phyloP scores from a whole-genome alignment of 2,113 vertebrate genomes.

The Nicator chloris region DNA sequence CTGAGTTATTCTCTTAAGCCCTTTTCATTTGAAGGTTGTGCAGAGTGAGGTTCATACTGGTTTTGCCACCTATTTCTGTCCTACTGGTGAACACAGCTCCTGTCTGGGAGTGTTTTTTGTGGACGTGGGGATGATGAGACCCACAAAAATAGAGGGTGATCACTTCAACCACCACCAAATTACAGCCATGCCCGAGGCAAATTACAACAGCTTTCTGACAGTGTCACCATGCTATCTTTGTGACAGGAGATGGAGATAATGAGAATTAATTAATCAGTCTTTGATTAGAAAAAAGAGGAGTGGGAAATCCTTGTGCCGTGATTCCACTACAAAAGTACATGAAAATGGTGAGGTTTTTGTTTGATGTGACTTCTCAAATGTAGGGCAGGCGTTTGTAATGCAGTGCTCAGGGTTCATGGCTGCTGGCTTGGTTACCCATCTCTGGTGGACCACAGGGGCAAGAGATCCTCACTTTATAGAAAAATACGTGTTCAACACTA shows the following conservation, averaged over 20 bases:
- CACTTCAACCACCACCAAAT: slow-evolving; percentile 12
- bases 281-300: slow-evolving; percentile 41
- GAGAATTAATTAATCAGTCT: slow-evolving; percentile 64
- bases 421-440: neutral
- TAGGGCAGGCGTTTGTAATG: neutral
- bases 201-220: slow-evolving; percentile 25
- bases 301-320: neutral
- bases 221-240: slow-evolving; percentile 46
- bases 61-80: neutral
- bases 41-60: neutral
- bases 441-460: neutral
- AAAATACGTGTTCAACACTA: neutral
- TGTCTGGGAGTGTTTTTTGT: neutral
- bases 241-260: slow-evolving; percentile 58
- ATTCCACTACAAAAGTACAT: neutral
- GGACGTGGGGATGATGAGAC: neutral
- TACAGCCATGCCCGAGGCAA: slow-evolving; percentile 39
- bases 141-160: neutral
- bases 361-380: neutral
- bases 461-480: neutral
- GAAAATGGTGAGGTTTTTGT: neutral
- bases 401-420: accelerated
- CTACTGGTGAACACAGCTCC: neutral
- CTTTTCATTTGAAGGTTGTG: neutral
- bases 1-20: neutral